phyloP scores from a whole-genome alignment of 92 coral and sea anemone genomes.

The Isaurus tuberculatus region DNA sequence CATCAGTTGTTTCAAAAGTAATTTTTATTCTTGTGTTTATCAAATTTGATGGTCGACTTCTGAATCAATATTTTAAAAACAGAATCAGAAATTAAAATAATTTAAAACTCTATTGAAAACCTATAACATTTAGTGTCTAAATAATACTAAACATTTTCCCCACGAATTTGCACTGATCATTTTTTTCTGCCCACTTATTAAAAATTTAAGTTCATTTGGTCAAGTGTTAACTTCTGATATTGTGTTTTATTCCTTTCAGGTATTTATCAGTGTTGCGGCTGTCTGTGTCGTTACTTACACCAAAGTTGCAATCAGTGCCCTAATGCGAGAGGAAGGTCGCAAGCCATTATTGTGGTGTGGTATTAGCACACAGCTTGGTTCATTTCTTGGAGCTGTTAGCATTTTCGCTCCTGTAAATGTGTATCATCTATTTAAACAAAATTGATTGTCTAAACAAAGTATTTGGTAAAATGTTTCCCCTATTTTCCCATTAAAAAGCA shows the following conservation, averaged over 20 bases:
- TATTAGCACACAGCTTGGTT: slow-evolving; percentile 87
- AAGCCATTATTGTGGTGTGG: slow-evolving; percentile 92
- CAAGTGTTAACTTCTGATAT: background rate
- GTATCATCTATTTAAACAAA: slow-evolving; percentile 72
- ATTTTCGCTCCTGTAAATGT: slow-evolving; percentile 97
- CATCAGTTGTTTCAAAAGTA: too few relatives aligned
- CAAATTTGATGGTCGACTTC: too few relatives aligned
- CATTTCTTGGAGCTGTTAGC: slow-evolving; percentile 85
- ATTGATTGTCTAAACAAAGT: background rate
- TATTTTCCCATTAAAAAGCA: too few relatives aligned
- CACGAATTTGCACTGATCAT: too few relatives aligned
- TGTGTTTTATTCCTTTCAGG: slow-evolving; percentile 45
- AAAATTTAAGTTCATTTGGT: background rate
- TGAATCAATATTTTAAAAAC: too few relatives aligned
- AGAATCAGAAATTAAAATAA: too few relatives aligned
- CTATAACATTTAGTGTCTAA: too few relatives aligned
- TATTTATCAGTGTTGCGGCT: slow-evolving; percentile 78
- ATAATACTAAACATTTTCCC: too few relatives aligned
- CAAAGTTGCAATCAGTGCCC: slow-evolving; percentile 86
- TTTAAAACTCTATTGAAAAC: too few relatives aligned
- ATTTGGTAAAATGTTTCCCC: too few relatives aligned
- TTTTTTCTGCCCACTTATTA: too few relatives aligned
- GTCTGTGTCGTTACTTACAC: slow-evolving; percentile 87
- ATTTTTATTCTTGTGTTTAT: too few relatives aligned
- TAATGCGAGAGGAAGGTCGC: slow-evolving; percentile 94